Evolutionary conservation across 2,797 vertebrate species (phyloP).

Genomic region (Podargus strigoides): DNA sequence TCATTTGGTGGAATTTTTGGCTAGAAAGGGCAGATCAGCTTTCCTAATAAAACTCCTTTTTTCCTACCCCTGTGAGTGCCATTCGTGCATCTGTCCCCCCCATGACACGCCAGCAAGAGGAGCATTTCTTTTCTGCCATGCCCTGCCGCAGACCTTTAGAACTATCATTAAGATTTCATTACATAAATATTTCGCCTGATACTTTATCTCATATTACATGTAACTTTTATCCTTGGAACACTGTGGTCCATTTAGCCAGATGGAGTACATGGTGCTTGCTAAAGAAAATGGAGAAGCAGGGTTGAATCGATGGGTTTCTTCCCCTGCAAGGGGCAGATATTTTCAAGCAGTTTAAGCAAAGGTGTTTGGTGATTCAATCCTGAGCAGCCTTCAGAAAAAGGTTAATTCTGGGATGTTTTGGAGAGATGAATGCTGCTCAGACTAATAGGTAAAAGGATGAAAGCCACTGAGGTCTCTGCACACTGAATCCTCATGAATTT

Average conservation of each 20-base stretch:
- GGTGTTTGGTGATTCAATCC: background rate
- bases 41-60: background rate
- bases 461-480: background rate
- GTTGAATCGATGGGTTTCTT: fast-evolving
- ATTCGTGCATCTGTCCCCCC: background rate
- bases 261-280: fast-evolving
- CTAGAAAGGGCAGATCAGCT: background rate
- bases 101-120: background rate
- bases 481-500: background rate
- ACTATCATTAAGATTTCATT: background rate
- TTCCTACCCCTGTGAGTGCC: background rate
- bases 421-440: background rate
- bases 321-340: background rate
- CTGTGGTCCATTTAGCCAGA: background rate
- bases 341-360: background rate
- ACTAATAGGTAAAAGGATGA: background rate
- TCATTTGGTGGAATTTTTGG: background rate
- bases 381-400: background rate
- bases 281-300: background rate
- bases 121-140: background rate
- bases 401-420: background rate
- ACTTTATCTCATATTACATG: background rate
- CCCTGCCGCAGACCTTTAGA: background rate
- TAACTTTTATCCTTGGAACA: background rate
- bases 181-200: background rate